A percentile compares a stretch with the other conserved stretches of the same genome.
Evolutionary conservation across 2,113 vertebrate species (phyloP).

Genomic region (Diglossa brunneiventris): DNA sequence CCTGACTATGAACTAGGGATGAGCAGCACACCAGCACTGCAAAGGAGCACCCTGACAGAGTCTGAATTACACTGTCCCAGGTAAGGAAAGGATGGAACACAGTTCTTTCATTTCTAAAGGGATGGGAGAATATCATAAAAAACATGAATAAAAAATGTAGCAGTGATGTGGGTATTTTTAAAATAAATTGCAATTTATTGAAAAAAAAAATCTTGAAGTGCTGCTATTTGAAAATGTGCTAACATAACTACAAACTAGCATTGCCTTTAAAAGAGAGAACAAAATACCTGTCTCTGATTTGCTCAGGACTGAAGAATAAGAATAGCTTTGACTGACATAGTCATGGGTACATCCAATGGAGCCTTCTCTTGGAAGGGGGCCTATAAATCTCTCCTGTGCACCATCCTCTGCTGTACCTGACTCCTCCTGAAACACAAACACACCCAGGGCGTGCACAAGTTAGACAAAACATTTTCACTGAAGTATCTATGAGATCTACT

Average conservation of each 20-base stretch:
- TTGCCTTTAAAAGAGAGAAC: not conserved
- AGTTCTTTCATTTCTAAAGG: not conserved
- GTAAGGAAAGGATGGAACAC: not conserved
- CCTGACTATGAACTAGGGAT: not conserved
- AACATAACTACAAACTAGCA: not conserved
- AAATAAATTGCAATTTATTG: not conserved
- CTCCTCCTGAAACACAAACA: constrained; percentile 82
- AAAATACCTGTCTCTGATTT: constrained; percentile 94
- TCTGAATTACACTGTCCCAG: not conserved
- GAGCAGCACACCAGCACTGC: not conserved
- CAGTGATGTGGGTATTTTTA: rapidly evolving
- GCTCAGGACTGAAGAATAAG: constrained; percentile 93
- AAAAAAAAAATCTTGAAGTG: not conserved
- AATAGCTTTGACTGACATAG: constrained; percentile 92
- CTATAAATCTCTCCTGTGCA: constrained; percentile 88
- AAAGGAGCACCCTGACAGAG: not conserved
- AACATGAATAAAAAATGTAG: not conserved
- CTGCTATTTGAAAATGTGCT: not conserved
- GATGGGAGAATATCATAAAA: not conserved
- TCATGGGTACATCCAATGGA: constrained; percentile 86
- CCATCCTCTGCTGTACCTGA: constrained; percentile 83
- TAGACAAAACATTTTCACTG: not conserved
- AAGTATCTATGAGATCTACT: not conserved
- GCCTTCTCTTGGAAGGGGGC: constrained; percentile 89
- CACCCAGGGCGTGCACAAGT: not conserved